Percentiles rank a stretch among this genome's conserved stretches.
phyloP scores from a whole-genome alignment of 2,888 invertebrate species.

The Incurvaria masculella region DNA sequence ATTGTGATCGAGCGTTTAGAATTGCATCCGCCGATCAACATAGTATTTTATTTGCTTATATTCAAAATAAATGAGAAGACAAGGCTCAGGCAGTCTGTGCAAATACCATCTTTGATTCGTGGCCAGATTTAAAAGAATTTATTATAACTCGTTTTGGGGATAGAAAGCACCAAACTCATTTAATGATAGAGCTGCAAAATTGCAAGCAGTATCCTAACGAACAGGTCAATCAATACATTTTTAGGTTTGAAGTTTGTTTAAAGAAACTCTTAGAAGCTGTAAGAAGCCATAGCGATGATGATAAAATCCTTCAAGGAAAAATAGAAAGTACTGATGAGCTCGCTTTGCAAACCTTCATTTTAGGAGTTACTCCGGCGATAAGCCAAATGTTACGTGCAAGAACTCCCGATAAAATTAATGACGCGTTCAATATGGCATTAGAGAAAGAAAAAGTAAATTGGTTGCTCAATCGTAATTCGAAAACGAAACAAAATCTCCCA shows the following conservation, averaged over 20 bases:
- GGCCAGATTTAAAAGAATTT: slow-evolving; percentile 3
- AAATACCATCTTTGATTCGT: slow-evolving; percentile 2
- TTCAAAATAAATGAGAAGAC: slow-evolving; percentile 1
- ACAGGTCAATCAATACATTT: background rate
- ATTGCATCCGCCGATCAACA: background rate
- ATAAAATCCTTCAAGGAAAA: too few species aligned
- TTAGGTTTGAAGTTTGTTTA: background rate
- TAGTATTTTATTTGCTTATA: slow-evolving; percentile 1
- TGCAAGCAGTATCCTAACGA: slow-evolving; percentile 1
- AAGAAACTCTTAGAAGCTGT: background rate
- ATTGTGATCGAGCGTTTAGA: slow-evolving; percentile 1
- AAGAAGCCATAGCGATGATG: too few species aligned
- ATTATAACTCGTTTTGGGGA: background rate
- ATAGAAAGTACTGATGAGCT: too few species aligned
- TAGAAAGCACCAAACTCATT: slow-evolving; percentile 3
- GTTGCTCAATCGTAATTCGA: background rate
- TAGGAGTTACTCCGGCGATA: too few species aligned
- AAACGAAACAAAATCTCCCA: background rate
- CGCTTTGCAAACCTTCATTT: too few species aligned
- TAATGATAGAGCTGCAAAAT: slow-evolving; percentile 2
- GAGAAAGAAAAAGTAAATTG: slow-evolving; percentile 2
- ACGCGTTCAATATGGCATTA: slow-evolving; percentile 4
- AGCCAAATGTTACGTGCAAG: background rate
- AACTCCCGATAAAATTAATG: background rate
- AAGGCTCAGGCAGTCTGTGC: slow-evolving; percentile 1